These are phyloP conservation scores for Cataglyphis rosenhaueri DNA, from an alignment of 2,888 invertebrate species.

Conservation along the genomic window DNA sequence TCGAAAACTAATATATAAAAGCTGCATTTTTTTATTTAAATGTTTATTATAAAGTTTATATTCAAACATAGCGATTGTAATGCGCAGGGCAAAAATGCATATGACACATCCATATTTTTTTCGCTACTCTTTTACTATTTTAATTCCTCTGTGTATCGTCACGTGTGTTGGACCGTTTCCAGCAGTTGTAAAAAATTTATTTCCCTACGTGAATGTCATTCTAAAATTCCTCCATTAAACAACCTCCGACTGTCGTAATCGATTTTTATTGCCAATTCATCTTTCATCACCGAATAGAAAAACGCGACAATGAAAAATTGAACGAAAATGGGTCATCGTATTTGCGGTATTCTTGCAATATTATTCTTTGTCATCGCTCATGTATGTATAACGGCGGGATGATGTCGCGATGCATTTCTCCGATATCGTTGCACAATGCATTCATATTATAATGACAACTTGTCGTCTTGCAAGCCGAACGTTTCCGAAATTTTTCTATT, in stretches of 20 bases:
- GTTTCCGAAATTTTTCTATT: slow-evolving; percentile 56
- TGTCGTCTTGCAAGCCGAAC: neutral
- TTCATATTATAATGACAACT: slow-evolving; percentile 39
- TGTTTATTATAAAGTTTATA: slow-evolving; percentile 18
- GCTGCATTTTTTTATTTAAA: neutral
- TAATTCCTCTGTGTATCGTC: neutral
- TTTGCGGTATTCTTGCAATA: slow-evolving; percentile 63
- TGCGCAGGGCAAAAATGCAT: neutral
- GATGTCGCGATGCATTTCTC: slow-evolving; percentile 34
- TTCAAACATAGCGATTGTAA: neutral
- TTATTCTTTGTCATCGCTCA: slow-evolving; percentile 68
- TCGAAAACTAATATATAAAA: neutral
- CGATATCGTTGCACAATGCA: slow-evolving; percentile 50
- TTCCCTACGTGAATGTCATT: neutral
- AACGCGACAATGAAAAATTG: slow-evolving; percentile 20
- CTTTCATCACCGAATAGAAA: neutral
- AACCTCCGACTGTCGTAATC: slow-evolving; percentile 14
- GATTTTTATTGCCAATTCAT: slow-evolving; percentile 1
- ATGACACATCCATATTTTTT: neutral
- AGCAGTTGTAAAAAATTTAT: slow-evolving; percentile 18
- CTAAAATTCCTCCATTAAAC: slow-evolving; percentile 17
- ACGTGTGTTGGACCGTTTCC: neutral
- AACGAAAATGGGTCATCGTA: slow-evolving; percentile 31
- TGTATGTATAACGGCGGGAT: slow-evolving; percentile 40
- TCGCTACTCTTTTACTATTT: neutral